Evolutionary conservation across 2,113 vertebrate species (phyloP), one percentile per base, ranked within the genome.

Genomic region (Procapra przewalskii): DNA sequence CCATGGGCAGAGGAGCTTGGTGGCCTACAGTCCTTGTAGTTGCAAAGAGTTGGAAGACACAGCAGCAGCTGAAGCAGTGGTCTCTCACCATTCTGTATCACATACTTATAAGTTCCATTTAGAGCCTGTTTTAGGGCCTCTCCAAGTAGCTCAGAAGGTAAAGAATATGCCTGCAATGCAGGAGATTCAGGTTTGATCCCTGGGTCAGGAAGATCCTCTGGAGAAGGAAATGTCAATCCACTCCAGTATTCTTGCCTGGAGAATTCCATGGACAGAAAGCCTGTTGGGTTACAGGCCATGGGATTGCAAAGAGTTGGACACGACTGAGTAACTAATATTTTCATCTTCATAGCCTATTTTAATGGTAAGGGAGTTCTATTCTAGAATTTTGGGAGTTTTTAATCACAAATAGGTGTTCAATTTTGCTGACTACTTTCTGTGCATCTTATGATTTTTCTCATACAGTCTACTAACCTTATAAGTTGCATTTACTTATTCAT

Each of bases 311-410:
- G 64, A 36, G 17, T 71, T 71, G 64, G n/a, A 23, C n/a, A 71
- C 0, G 2, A 67, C 64, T 71, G 64, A 71, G n/a, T 19, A 4
- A 36, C 33, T 67, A 67, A 71, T 0, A 2, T 36, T 36, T 71
- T 36, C n/a, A 21, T 36, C 17, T 71, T 71, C 64, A 27, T 27
- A 60, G 50, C 5, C 19, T 75, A 17, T 71, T 84, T 60, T 62
- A 67, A 52, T 27, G n/a, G 21, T 90, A 59, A 60, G 12, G 10
- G 50, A 77, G 3, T 27, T 77, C 88, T 90, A 60, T 16, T 90
- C 14, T 60, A 86, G 40, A 79, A 85, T 62, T 89, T 64, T 2
- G 40, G 40, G 6, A 55, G 5, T 45, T 89, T 83, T 29, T 62
- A 33, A 71, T 45, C 13, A 96, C 15, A 71, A 67, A 64, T 62